Base-by-base conservation (phyloP, 2,797 vertebrate genomes). In the Kryptopterus vitreolus region DNA sequence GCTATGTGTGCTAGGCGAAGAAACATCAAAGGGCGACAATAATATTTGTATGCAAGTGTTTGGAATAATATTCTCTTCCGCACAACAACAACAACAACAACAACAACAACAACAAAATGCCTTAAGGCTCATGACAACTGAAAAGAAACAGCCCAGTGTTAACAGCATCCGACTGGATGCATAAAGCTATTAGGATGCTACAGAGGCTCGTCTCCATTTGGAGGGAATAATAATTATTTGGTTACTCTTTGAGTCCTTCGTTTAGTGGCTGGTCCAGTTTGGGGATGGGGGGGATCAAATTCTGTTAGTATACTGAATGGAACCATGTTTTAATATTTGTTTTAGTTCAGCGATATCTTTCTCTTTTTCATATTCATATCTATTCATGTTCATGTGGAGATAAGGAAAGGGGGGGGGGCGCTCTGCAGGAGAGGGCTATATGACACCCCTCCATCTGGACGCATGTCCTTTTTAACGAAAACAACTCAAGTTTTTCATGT, bases 1-100 rank as follows among this genome's bases (percentile, higher is more conserved):
- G 87, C 85, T 87, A 87, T 90, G 83, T 86, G 75, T 79, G 84
- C 89, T 86, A 13, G 61, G 46, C 69, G 68, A 63, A 79, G 31
- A 75, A 89, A 91, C 88, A 89, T 90, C 88, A 89, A 88, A 90
- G 85, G 87, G 86, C 84, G 80, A 80, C 70, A 76, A 78, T 81
- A 31, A 43, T 38, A 84, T 88, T 90, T 89, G 83, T 89, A 86
- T 68, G 50, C 80, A 79, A 79, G 73, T 79, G 46, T 77, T 59
- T 57, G 35, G 63, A 43, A 80, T 65, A 62, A 77, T 68, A 82
- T 76, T 82, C 20, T n/a, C 81, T 55, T 55, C n/a, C 50, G 52
- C 46, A 55, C 31, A 38, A 59, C 22, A 71, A 57, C 7, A 43
- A 43, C n/a, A n/a, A n/a, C n/a, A n/a, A n/a, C n/a, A n/a, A n/a